phyloP scores from a whole-genome alignment of 2,888 invertebrate species.

The Anthrax anthrax region DNA sequence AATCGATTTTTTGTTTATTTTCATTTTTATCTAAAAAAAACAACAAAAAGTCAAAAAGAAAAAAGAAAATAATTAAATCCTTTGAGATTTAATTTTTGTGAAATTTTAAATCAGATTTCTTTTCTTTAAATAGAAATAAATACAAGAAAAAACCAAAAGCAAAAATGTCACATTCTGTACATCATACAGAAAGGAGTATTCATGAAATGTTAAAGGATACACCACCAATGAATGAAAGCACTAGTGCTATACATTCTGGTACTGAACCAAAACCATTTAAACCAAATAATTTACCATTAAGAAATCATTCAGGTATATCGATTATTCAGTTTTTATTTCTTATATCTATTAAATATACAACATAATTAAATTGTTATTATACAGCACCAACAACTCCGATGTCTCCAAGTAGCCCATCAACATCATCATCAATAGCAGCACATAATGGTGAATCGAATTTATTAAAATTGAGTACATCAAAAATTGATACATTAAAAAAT shows the following conservation, averaged over 20 bases:
- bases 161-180: slow-evolving; percentile 23
- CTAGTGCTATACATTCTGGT: slow-evolving; percentile 58
- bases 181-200: slow-evolving; percentile 37
- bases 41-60: too few species aligned
- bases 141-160: too few species aligned
- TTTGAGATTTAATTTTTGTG: too few species aligned
- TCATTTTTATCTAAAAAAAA: too few species aligned
- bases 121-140: too few species aligned
- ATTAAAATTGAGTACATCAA: slow-evolving; percentile 49
- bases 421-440: slow-evolving; percentile 34
- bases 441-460: slow-evolving; percentile 47
- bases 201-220: slow-evolving; percentile 79
- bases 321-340: not conserved
- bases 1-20: too few species aligned
- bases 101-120: too few species aligned
- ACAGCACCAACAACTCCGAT: slow-evolving; percentile 38
- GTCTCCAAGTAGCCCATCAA: slow-evolving; percentile 32
- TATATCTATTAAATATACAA: not conserved
- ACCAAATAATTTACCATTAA: slow-evolving; percentile 55
- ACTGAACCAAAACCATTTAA: slow-evolving; percentile 52
- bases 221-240: slow-evolving; percentile 61
- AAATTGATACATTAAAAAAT: slow-evolving; percentile 83
- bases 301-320: slow-evolving; percentile 47
- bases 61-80: too few species aligned
- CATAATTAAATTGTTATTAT: not conserved